Evolutionary conservation across 1,140 invertebrate species (phyloP).

Genomic region (Philaenus spumarius): DNA sequence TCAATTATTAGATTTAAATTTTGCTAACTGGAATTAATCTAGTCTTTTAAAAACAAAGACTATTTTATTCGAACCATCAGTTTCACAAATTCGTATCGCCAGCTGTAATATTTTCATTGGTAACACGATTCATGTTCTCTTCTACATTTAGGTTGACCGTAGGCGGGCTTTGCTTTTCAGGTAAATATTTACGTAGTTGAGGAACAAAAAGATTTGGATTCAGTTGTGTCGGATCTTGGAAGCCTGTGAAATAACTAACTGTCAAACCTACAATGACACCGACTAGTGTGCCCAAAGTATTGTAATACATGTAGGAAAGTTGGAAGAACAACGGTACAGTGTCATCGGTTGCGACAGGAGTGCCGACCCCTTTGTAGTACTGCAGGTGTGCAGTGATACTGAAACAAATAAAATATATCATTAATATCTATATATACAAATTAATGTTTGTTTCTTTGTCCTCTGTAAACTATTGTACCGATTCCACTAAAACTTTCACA

Average conservation of each 20-base stretch:
- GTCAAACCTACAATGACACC: constrained; percentile 57
- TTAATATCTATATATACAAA: too few species aligned
- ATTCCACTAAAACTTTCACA: too few species aligned
- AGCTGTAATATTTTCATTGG: too few species aligned
- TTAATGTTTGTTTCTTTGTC: too few species aligned
- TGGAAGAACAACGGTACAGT: constrained; percentile 60
- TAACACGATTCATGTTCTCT: too few species aligned
- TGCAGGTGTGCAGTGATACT: neutral
- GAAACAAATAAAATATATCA: neutral
- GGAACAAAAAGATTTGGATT: neutral
- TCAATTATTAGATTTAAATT: too few species aligned
- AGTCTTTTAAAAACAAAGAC: too few species aligned
- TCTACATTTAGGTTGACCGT: too few species aligned
- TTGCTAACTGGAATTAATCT: too few species aligned
- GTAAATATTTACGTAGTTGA: neutral
- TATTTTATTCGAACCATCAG: too few species aligned
- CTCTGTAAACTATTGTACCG: too few species aligned
- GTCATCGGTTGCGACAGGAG: constrained; percentile 28
- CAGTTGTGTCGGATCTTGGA: constrained; percentile 37
- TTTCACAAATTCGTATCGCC: too few species aligned
- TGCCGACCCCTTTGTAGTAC: neutral
- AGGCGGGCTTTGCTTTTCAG: neutral
- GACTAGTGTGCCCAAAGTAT: constrained; percentile 50
- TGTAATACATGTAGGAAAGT: constrained; percentile 66
- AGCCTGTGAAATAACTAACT: constrained; percentile 60